phyloP scores from a whole-genome alignment of 2,797 vertebrate genomes.

The Tapera naevia region DNA sequence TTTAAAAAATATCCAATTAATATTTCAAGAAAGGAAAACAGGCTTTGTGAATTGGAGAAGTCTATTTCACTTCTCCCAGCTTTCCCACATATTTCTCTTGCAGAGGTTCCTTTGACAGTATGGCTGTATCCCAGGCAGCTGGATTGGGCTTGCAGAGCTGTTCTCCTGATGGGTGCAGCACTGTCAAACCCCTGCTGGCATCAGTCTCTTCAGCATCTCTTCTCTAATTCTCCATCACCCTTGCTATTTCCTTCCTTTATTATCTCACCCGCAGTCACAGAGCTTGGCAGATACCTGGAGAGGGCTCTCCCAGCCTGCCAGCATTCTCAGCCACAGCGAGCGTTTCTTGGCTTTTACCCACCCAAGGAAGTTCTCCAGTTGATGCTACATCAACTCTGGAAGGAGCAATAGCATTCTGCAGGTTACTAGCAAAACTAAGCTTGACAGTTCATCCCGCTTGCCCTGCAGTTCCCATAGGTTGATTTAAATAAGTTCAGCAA shows the following conservation, averaged over 20 bases:
- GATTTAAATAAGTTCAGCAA: background rate
- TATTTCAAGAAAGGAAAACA: background rate
- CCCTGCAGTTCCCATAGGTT: background rate
- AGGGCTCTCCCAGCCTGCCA: background rate
- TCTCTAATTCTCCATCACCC: background rate
- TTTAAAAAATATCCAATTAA: background rate
- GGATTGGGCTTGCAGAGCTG: background rate
- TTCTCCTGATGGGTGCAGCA: background rate
- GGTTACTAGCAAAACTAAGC: background rate
- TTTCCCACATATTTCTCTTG: background rate
- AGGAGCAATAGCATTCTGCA: background rate
- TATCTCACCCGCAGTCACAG: rapidly evolving
- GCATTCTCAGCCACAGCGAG: background rate
- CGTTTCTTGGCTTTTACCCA: background rate
- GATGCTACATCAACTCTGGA: background rate
- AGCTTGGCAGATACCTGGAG: background rate
- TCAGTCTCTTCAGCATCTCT: background rate
- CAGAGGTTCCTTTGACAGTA: background rate
- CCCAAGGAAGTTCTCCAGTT: background rate
- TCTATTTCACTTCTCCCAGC: background rate
- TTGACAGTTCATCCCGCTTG: background rate
- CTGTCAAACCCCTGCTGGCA: background rate
- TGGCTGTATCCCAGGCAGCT: background rate
- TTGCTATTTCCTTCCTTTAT: background rate
- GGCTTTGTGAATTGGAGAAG: background rate